Evolutionary conservation across 1,140 invertebrate genomes (phyloP).

Genomic region (Drosophila tristis): DNA sequence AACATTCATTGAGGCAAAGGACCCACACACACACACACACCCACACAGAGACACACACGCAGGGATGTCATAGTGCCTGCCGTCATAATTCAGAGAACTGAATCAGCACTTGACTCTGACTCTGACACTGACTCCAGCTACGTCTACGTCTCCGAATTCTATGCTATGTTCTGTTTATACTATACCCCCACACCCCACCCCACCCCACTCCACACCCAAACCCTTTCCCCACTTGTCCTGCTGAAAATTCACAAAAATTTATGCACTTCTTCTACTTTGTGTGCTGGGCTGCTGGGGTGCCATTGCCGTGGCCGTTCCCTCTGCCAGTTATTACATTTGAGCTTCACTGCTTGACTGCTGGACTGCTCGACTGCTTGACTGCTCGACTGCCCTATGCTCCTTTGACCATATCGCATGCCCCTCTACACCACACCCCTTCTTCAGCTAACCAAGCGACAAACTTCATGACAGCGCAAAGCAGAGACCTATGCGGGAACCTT

Average conservation of each 20-base stretch:
- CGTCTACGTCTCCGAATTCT: too few species aligned
- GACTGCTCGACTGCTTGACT: slow-evolving; percentile 9
- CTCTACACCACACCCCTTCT: background rate
- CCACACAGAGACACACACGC: background rate
- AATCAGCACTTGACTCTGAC: slow-evolving; percentile 42
- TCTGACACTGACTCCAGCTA: slow-evolving; percentile 9
- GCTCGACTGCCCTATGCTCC: slow-evolving; percentile 15
- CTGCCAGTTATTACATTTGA: slow-evolving; percentile 57
- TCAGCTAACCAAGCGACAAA: slow-evolving; percentile 62
- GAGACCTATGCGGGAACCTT: background rate
- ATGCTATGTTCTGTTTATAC: slow-evolving; percentile 13
- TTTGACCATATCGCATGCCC: slow-evolving; percentile 16
- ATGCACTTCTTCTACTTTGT: slow-evolving; percentile 37
- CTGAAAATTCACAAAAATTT: slow-evolving; percentile 52
- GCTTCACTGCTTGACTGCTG: slow-evolving; percentile 11
- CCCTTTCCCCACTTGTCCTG: slow-evolving; percentile 9
- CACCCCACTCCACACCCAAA: too few species aligned
- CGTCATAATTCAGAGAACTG: slow-evolving; percentile 45
- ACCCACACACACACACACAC: slow-evolving; percentile 1
- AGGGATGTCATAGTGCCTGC: slow-evolving; percentile 27
- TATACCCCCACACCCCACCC: too few species aligned
- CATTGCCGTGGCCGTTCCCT: too few species aligned
- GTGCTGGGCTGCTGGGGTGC: too few species aligned
- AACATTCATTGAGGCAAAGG: slow-evolving; percentile 9
- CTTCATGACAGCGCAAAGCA: slow-evolving; percentile 53